These are phyloP conservation scores for Thumatha senex DNA, from an alignment of 2,888 invertebrate species.

Conservation along the genomic window DNA sequence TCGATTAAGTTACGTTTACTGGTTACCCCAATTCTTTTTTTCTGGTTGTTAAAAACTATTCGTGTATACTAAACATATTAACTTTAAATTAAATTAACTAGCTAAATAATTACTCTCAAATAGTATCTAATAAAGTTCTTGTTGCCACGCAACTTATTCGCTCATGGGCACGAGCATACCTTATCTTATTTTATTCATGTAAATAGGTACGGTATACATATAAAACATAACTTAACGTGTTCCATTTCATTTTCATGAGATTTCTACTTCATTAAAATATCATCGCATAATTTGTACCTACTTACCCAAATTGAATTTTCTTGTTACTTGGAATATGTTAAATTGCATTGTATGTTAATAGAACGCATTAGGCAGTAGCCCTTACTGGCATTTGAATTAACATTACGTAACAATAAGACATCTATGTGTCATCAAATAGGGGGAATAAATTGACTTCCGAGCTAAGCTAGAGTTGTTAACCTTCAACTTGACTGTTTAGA, in stretches of 20 bases:
- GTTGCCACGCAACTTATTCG: no score
- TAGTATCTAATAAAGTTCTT: no score
- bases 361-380: constrained; percentile 7
- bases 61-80: no score
- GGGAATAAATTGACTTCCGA: constrained; percentile 33
- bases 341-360: constrained; percentile 30
- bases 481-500: constrained; percentile 51
- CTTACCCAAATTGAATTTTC: constrained; percentile 14
- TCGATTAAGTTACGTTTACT: no score
- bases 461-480: constrained; percentile 27
- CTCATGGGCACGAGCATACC: no score
- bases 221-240: no score
- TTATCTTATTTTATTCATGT: no score
- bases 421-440: constrained; percentile 29
- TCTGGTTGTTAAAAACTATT: no score
- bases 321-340: constrained; percentile 3
- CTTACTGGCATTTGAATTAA: constrained; percentile 20
- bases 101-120: no score
- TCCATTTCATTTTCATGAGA: not conserved
- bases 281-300: not conserved
- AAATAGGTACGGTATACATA: no score
- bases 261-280: constrained; percentile 19
- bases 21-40: no score
- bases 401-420: constrained; percentile 22
- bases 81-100: no score